Conservation (phyloP, 1,140 invertebrate species). For the Melanaphis sacchari region DNA sequence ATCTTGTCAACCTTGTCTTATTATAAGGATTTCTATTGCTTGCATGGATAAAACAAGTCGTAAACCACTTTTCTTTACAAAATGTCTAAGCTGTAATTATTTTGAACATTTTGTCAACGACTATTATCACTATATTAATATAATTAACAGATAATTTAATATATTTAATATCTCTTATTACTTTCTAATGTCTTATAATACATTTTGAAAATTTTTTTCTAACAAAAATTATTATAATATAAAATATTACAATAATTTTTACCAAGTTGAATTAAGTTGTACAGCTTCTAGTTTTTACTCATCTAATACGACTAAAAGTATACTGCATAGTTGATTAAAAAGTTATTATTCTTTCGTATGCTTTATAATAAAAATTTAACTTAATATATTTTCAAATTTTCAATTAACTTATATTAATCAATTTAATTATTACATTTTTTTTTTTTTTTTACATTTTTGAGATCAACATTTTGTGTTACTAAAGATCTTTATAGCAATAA, state of each 20-base stretch:
- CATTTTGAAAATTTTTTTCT: neutral
- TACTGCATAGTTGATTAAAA: neutral
- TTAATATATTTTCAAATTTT: neutral
- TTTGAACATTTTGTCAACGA: neutral
- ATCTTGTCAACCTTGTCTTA: constrained; percentile 9
- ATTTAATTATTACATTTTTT: neutral
- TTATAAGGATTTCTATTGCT: neutral
- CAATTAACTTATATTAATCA: too few species aligned
- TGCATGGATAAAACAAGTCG: neutral
- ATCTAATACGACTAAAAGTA: neutral
- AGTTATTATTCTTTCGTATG: neutral
- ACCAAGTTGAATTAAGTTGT: neutral
- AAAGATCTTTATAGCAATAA: neutral
- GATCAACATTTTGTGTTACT: neutral
- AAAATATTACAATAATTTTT: neutral
- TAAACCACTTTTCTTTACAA: neutral
- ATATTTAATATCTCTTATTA: neutral
- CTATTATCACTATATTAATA: neutral
- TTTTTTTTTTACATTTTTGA: neutral
- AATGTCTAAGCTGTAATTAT: neutral
- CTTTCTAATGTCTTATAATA: neutral
- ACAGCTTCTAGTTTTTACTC: neutral
- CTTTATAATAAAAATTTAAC: neutral
- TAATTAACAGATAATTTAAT: neutral
- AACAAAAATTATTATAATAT: neutral